Base-by-base conservation (phyloP, 2,797 vertebrate species). In the Muraenolepis orangiensis region DNA sequence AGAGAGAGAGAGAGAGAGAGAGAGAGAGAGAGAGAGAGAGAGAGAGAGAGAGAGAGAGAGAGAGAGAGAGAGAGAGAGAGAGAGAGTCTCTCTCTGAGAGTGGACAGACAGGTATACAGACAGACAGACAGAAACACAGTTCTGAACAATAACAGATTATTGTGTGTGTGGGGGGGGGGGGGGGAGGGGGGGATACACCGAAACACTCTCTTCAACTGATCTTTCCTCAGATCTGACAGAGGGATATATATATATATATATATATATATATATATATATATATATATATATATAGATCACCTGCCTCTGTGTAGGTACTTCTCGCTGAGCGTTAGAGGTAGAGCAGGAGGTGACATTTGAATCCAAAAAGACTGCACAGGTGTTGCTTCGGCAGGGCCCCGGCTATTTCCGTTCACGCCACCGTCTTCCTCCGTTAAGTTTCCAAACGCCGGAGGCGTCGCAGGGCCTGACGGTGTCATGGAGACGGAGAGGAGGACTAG, bases 381-480 rank as follows among this genome's bases (percentile, higher is more conserved):
- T 64, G 57, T 64, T 64, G 23, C 57, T 23, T 26, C 3, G 16
- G 16, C 28, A 72, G 66, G 75, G 12, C 8, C 66, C 69, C 69
- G 73, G 76, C 80, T 77, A 77, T 84, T 84, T 82, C 74, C 78
- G 85, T 70, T 73, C 31, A 61, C 73, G 69, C 67, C 28, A 30
- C 64, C 74, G 67, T n/a, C 38, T 70, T 77, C 68, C 31, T 74
- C 74, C 18, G 38, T 31, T 66, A 76, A 51, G 69, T 30, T n/a
- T n/a, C n/a, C 20, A 6, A 70, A 36, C 18, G 32, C 29, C 67
- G n/a, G 71, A 67, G 31, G 72, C 67, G 64, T 36, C 57, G 40
- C 69, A 66, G 75, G 66, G 61, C 71, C 51, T 77, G n/a, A 32
- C 57, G 26, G 57, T 64, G 57, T 70, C 67, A 68, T 8, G 66